These are phyloP conservation scores for Sturmia bella DNA, from an alignment of 2,888 invertebrate species.

Conservation along the genomic window DNA sequence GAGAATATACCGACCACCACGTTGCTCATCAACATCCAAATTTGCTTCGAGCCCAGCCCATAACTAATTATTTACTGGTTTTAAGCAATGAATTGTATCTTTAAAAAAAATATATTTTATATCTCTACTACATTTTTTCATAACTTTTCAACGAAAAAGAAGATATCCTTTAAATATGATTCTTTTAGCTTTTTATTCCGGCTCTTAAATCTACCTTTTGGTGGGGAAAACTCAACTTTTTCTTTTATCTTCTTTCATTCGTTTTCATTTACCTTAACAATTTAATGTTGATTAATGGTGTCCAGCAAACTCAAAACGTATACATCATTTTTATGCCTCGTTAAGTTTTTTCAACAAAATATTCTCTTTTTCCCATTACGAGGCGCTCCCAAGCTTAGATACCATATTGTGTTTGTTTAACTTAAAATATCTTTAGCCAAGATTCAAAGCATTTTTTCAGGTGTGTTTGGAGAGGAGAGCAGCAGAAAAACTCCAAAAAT, in stretches of 20 bases:
- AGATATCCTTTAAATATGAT: too few relatives aligned
- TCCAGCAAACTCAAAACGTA: constrained; percentile 61
- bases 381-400: neutral
- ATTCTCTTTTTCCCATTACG: constrained; percentile 1
- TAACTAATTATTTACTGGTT: too few relatives aligned
- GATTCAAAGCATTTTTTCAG: constrained; percentile 57
- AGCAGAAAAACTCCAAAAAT: neutral
- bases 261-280: constrained; percentile 45
- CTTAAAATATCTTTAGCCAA: constrained; percentile 20
- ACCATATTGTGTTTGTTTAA: neutral
- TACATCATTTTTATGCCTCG: constrained; percentile 72
- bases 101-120: too few relatives aligned
- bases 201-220: neutral
- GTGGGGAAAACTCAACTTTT: neutral
- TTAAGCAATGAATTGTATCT: too few relatives aligned
- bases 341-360: constrained; percentile 55
- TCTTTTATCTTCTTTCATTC: constrained; percentile 30
- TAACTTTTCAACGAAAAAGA: too few relatives aligned
- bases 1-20: too few relatives aligned
- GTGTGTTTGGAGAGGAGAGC: neutral
- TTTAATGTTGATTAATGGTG: constrained; percentile 74
- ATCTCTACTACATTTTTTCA: too few relatives aligned
- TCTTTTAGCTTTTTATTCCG: neutral
- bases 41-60: too few relatives aligned
- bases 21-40: too few relatives aligned